A percentile compares a stretch with the other conserved stretches of the same genome.
phyloP scores from a whole-genome alignment of 2,888 invertebrate species.

The Brachypalpus laphriformis region DNA sequence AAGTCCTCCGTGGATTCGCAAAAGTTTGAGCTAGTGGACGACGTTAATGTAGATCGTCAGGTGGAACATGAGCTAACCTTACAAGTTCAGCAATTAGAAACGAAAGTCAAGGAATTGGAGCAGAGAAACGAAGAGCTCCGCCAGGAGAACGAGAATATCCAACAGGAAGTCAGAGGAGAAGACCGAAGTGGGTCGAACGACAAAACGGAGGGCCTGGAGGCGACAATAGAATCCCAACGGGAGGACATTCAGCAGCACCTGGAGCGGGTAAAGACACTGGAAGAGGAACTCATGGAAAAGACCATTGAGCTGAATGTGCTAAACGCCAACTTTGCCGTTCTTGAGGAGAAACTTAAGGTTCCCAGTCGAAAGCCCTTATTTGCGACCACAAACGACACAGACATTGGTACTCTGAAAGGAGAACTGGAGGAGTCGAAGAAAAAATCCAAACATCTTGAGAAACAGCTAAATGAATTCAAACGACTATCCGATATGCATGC shows the following conservation, averaged over 20 bases:
- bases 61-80: conserved; percentile 76
- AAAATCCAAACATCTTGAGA: conserved; percentile 90
- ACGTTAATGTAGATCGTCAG: conserved; percentile 37
- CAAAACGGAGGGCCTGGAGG: conserved; percentile 82
- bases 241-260: conserved; percentile 84
- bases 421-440: conserved; percentile 90
- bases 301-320: conserved; percentile 84
- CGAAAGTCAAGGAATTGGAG: conserved; percentile 76
- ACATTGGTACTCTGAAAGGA: conserved; percentile 84
- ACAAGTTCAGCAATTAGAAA: conserved; percentile 79
- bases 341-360: conserved; percentile 81
- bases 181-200: conserved; percentile 85
- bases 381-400: conserved; percentile 75
- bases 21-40: conserved; percentile 47
- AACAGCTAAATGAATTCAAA: conserved; percentile 87
- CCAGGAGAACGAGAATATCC: conserved; percentile 73
- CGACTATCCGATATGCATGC: conserved; percentile 88
- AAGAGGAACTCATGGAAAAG: conserved; percentile 84
- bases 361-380: conserved; percentile 79
- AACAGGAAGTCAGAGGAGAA: conserved; percentile 75
- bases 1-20: conserved; percentile 75
- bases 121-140: conserved; percentile 61
- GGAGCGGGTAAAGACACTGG: conserved; percentile 84
- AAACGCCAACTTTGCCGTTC: conserved; percentile 82
- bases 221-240: conserved; percentile 83